Conservation (phyloP, 1,140 invertebrate genomes). For the Aphaenogaster ashmeadi region DNA sequence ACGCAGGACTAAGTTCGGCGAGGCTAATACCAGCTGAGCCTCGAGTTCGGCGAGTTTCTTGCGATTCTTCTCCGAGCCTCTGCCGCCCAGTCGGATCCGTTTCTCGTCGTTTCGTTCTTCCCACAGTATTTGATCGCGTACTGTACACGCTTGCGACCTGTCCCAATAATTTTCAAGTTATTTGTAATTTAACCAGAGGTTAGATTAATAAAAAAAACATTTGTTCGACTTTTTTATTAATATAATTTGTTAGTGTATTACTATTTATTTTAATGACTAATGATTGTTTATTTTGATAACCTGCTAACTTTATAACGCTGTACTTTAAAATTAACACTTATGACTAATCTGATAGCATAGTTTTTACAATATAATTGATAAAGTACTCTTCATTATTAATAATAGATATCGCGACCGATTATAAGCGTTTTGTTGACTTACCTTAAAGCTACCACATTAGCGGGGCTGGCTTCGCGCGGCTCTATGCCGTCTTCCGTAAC, state of each 20-base stretch:
- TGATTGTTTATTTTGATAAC: constrained; percentile 5
- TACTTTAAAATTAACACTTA: not conserved
- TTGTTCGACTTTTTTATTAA: not conserved
- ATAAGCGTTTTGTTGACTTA: constrained; percentile 56
- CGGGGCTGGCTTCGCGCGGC: constrained; percentile 91
- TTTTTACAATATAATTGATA: not conserved
- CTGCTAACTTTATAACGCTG: not conserved
- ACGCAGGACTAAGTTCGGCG: constrained; percentile 95
- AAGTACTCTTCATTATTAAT: constrained; percentile 2
- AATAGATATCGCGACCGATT: not conserved
- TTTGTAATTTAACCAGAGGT: not conserved
- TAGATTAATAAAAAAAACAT: not conserved
- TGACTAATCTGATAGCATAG: constrained; percentile 13
- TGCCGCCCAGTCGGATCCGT: constrained; percentile 89
- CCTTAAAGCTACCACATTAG: constrained; percentile 93
- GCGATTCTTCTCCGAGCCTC: constrained; percentile 94
- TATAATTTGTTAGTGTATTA: not conserved
- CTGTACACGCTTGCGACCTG: constrained; percentile 94
- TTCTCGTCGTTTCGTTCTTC: constrained; percentile 91
- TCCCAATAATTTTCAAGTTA: constrained; percentile 12
- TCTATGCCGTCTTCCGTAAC: constrained; percentile 92
- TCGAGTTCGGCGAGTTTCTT: constrained; percentile 96
- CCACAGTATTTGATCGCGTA: constrained; percentile 93
- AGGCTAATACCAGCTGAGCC: constrained; percentile 95
- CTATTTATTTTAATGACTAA: not conserved